Evolutionary conservation across 2,888 invertebrate genomes (phyloP), one percentile per base, ranked within the genome.

Genomic region (Actias luna): DNA sequence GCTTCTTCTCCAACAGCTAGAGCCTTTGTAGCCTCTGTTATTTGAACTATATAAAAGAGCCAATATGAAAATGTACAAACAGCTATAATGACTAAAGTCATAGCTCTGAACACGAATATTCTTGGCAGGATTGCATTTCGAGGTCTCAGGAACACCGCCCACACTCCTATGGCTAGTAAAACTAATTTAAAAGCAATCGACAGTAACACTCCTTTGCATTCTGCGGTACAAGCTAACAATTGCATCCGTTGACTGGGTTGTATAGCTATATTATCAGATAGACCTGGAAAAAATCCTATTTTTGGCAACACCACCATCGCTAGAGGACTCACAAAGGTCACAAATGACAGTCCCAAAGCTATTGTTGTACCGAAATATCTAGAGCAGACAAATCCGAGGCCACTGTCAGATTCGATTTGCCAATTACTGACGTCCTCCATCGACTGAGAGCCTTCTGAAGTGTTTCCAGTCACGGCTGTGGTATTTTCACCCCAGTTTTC

Each of bases 401-500:
- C 95, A 65, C 94, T 93, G 50, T 95, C 94, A 5, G 95, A 94
- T 60, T 97, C 97, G 36, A 95, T 94, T 35, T 96, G 96, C 95
- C 97, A 97, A 76, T 96, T 96, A 75, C 96, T 96, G 4, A 97
- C 95, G 84, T 98, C 98, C 83, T 98, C 98, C 84, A 98, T 96
- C 0, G 98, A 98, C 73, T 97, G 97, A 4, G 98, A 99, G 75
- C 98, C 98, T 82, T 99, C 99, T 0, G 98, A 98, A 1, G 99
- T 99, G 79, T 98, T 98, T 12, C 98, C 99, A 0, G 99, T 99
- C 36, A 99, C 96, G 0, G 98, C 99, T 0, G 99, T 99, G 0
- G 99, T 99, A 78, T 98, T 99, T 86, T 99, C 99, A n/a, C 98
- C 98, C 99, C 99, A 99, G 85, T 98, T 98, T 80, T 99, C 99